phyloP scores from a whole-genome alignment of 2,113 vertebrate species.

The Meles meles region DNA sequence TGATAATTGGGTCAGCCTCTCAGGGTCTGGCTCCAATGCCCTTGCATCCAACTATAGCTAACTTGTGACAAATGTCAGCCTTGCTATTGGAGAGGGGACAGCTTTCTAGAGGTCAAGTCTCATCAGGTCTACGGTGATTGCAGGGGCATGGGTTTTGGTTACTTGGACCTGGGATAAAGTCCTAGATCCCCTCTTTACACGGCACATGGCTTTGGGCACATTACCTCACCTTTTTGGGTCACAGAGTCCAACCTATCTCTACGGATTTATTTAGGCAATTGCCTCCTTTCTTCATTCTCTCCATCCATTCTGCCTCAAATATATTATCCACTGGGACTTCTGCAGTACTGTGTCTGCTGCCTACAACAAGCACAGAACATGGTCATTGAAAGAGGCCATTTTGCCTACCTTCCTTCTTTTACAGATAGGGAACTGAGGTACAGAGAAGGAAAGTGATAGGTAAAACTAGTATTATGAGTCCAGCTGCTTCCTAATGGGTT shows the following conservation, averaged over 20 bases:
- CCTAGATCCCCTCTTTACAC: background rate
- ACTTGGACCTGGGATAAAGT: background rate
- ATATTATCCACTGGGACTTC: background rate
- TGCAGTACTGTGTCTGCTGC: background rate
- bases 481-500: background rate
- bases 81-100: background rate
- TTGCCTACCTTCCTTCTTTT: background rate
- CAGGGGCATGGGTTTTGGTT: background rate
- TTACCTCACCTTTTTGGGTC: background rate
- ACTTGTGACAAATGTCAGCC: background rate
- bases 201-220: background rate
- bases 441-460: background rate
- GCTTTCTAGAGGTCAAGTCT: conserved; percentile 5
- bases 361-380: background rate
- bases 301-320: background rate
- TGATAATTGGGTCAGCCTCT: conserved; percentile 16
- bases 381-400: background rate
- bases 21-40: background rate
- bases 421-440: background rate
- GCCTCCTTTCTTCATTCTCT: background rate
- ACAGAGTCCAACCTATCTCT: background rate
- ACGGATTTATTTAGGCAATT: background rate
- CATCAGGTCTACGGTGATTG: background rate
- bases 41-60: background rate
- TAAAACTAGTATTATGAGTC: background rate